Evolutionary conservation across 2,113 vertebrate genomes (phyloP).

Genomic region (Rallus limicola): DNA sequence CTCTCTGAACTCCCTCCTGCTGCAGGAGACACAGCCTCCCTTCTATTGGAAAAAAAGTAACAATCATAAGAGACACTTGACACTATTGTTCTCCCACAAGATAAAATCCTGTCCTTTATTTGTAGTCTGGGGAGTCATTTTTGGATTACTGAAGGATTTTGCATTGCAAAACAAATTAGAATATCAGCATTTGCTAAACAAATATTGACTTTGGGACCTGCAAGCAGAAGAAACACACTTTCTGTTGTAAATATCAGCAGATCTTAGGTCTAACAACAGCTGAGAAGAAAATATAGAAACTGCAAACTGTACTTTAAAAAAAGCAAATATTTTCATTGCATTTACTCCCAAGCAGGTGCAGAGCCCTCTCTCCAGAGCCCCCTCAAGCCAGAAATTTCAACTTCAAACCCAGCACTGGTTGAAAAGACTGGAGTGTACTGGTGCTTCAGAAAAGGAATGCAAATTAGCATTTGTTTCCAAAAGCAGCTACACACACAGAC

Average conservation of each 20-base stretch:
- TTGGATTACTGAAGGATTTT: not conserved
- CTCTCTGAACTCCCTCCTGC: not conserved
- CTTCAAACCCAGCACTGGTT: not conserved
- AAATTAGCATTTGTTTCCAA: not conserved
- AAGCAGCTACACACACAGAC: not conserved
- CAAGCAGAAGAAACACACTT: not conserved
- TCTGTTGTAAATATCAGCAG: not conserved
- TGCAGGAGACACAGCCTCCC: not conserved
- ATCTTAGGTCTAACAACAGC: not conserved
- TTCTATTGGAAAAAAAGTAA: not conserved
- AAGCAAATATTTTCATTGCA: not conserved
- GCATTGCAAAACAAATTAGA: not conserved
- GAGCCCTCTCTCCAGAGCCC: not conserved
- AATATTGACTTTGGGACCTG: not conserved
- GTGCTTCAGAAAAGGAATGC: not conserved
- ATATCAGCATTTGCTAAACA: not conserved
- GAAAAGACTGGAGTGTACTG: not conserved
- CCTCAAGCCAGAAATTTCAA: not conserved
- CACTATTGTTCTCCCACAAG: not conserved
- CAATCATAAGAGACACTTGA: not conserved
- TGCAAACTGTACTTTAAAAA: not conserved
- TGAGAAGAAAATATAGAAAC: not conserved
- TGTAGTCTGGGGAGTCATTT: not conserved
- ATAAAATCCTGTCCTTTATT: not conserved
- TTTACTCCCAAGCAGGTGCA: not conserved